Evolutionary conservation across 2,797 vertebrate genomes (phyloP).

Genomic region (Cryptoblepharus egeriae): DNA sequence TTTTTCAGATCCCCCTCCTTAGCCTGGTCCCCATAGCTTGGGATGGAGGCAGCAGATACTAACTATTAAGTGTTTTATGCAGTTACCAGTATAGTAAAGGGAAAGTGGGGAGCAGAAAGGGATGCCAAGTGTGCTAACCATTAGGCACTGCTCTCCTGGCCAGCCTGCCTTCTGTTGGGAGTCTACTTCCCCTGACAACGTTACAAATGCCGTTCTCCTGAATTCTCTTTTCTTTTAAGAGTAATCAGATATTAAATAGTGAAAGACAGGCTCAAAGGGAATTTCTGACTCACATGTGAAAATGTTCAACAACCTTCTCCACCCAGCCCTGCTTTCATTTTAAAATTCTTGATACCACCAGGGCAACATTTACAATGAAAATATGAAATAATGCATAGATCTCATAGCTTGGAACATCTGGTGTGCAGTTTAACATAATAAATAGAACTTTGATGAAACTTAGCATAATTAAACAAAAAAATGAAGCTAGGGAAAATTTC

Average conservation of each 20-base stretch:
- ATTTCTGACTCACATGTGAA: conserved; percentile 45
- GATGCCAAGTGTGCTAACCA: no score
- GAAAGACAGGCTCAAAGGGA: background rate
- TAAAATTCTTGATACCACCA: conserved; percentile 70
- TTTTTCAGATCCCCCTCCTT: no score
- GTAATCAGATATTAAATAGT: background rate
- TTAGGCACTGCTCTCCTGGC: no score
- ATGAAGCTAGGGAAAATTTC: conserved; percentile 66
- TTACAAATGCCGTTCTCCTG: background rate
- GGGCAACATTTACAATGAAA: conserved; percentile 72
- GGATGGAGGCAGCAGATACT: no score
- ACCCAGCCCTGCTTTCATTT: conserved; percentile 60
- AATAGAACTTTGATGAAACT: conserved; percentile 75
- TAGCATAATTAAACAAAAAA: conserved; percentile 74
- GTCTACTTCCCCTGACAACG: no score
- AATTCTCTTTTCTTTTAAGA: background rate
- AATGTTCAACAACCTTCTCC: conserved; percentile 32
- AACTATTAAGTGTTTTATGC: no score
- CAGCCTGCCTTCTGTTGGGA: no score
- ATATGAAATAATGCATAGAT: conserved; percentile 65
- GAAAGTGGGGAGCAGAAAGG: no score
- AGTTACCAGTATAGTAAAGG: no score
- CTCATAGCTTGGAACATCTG: conserved; percentile 68
- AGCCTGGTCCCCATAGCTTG: no score
- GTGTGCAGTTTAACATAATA: conserved; percentile 75